A percentile compares a stretch with the other conserved stretches of the same genome.
Conservation (phyloP, 2,888 invertebrate genomes). For the Tetheella fluctuosa region DNA sequence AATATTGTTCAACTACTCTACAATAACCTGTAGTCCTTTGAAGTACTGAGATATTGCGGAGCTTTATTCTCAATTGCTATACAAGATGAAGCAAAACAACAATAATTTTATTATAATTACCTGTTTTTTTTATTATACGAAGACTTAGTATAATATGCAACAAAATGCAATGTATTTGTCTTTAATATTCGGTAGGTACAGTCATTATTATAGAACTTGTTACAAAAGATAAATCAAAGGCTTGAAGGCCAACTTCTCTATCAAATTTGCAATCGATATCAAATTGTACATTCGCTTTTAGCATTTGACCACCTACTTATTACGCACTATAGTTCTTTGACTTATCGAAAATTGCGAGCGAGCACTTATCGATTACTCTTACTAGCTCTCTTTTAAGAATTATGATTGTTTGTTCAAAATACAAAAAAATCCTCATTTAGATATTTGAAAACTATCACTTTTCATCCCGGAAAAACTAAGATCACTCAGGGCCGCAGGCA, state of each 20-base stretch:
- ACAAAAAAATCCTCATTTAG: too few relatives aligned
- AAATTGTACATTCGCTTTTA: conserved; percentile 21
- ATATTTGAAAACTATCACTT: too few relatives aligned
- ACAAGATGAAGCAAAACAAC: not conserved
- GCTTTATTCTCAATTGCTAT: not conserved
- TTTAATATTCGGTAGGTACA: conserved; percentile 17
- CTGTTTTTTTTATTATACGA: not conserved
- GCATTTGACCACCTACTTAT: conserved; percentile 13
- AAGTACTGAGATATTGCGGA: not conserved
- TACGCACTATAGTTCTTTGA: conserved; percentile 15
- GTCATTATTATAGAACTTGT: conserved; percentile 27
- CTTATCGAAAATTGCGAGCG: too few relatives aligned
- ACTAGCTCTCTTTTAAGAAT: too few relatives aligned
- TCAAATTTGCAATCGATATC: conserved; percentile 33
- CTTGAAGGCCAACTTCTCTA: conserved; percentile 39
- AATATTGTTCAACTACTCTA: not conserved
- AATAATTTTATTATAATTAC: too few relatives aligned
- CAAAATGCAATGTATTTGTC: too few relatives aligned
- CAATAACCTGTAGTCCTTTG: not conserved
- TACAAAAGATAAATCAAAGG: conserved; percentile 40
- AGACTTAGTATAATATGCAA: too few relatives aligned
- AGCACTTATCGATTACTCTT: too few relatives aligned
- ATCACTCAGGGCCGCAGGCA: too few relatives aligned
- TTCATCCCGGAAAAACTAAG: too few relatives aligned
- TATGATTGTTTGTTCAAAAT: too few relatives aligned